Evolutionary conservation across 2,888 invertebrate species (phyloP).

Genomic region (Acanthosepion esculentum): DNA sequence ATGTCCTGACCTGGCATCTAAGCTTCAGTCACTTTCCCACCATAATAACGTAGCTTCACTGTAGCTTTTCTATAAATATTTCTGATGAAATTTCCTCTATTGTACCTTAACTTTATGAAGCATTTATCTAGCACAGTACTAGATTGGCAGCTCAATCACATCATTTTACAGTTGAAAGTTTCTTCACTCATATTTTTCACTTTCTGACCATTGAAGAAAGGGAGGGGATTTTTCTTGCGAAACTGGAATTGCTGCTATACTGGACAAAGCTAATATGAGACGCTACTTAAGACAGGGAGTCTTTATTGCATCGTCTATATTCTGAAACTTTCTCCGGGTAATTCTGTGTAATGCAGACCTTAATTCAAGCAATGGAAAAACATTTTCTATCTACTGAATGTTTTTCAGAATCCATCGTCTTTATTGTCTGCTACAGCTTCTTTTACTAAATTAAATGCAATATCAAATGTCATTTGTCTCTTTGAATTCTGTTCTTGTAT

Average conservation of each 20-base stretch:
- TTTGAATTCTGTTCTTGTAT: too few species aligned
- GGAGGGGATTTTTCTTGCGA: too few species aligned
- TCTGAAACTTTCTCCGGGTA: neutral
- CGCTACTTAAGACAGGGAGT: neutral
- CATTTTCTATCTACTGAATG: neutral
- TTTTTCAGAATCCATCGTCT: conserved; percentile 49
- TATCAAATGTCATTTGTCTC: too few species aligned
- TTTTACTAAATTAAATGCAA: conserved; percentile 81
- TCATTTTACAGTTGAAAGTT: too few species aligned
- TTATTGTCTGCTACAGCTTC: conserved; percentile 57
- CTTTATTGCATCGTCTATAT: neutral
- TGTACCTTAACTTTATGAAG: too few species aligned
- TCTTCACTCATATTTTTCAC: neutral
- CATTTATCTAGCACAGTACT: too few species aligned
- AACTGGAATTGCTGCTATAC: neutral
- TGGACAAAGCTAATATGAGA: neutral
- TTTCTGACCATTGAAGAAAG: neutral
- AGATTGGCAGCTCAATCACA: too few species aligned
- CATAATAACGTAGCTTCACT: too few species aligned
- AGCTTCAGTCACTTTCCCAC: too few species aligned
- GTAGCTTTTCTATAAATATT: too few species aligned
- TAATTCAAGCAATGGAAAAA: neutral
- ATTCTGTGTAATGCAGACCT: neutral
- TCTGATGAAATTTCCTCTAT: too few species aligned
- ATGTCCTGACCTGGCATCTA: too few species aligned